Evolutionary conservation across 1,140 invertebrate species (phyloP), one percentile per base, ranked within the genome.

Genomic region (Zaprionus ornatus): DNA sequence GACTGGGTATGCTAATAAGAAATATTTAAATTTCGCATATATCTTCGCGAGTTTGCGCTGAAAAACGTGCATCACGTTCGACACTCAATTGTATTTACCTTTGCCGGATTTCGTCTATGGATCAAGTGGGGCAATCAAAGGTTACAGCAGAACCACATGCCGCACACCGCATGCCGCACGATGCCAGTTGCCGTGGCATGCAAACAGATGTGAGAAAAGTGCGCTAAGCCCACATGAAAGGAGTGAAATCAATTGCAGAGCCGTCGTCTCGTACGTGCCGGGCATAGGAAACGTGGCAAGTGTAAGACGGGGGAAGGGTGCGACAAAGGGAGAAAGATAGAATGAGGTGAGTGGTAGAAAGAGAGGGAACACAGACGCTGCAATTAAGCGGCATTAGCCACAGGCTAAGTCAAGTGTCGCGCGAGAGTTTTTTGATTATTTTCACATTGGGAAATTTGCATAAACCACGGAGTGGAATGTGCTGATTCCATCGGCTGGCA

Each of bases 51-150:
- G 59, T 65, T 60, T 60, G 40, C 12, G n/a, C 55, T 60, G 12
- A 52, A 56, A 32, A 50, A 56, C 54, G 59, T 74, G 77, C 68
- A 64, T 45, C 74, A 87, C 83, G 70, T 80, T 61, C 67, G 40
- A 56, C 56, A 75, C 77, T 70, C 82, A 76, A 74, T 88, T 88
- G 45, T 83, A 74, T 83, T 86, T 80, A 83, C 77, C 73, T 72
- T 68, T 70, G 65, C 60, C 68, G 74, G 68, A 79, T 74, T 69
- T 66, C 65, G 61, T 78, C 66, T 78, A 56, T 40, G 71, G 32
- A 86, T 80, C 78, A 85, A 79, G 82, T 86, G 79, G 55, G 70
- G 79, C 83, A 86, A 87, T 86, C 82, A 86, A 73, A 82, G 79
- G 72, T 72, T 70, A 66, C 40, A 68, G 40, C 7, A 15, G 35